Conservation (phyloP, 2,113 vertebrate species). For the Gorsachius goisagi region DNA sequence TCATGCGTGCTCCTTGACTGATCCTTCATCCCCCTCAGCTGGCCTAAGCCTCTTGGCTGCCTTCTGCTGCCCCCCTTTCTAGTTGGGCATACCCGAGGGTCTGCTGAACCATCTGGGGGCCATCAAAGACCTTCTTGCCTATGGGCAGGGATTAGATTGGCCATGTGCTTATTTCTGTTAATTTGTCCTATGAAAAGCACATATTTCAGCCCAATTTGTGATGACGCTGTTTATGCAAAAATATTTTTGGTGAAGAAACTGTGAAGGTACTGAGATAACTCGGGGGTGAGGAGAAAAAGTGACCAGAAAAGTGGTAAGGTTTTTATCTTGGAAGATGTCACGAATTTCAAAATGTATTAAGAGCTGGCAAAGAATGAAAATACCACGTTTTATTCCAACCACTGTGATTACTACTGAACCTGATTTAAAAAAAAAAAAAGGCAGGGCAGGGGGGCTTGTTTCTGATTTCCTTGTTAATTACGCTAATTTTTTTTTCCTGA, state of each 20-base stretch:
- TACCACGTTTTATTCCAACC: not conserved
- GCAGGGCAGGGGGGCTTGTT: not conserved
- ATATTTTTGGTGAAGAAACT: not conserved
- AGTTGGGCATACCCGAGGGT: not conserved
- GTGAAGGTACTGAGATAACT: not conserved
- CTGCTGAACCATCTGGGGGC: not conserved
- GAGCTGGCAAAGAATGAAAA: not conserved
- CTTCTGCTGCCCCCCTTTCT: no score
- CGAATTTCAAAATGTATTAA: not conserved
- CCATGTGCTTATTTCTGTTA: not conserved
- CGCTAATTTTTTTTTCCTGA: not conserved
- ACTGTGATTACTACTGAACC: constrained; percentile 11
- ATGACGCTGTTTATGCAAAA: not conserved
- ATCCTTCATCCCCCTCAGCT: not conserved
- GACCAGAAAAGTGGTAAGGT: not conserved
- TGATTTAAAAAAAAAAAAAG: not conserved
- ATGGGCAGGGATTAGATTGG: not conserved
- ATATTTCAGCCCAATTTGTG: not conserved
- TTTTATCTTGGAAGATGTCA: not conserved
- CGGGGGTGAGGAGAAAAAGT: not conserved
- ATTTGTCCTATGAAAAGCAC: not conserved
- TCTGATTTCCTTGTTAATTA: constrained; percentile 22
- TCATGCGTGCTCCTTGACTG: accelerated
- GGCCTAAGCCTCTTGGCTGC: not conserved
- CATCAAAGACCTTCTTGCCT: not conserved